Conservation (phyloP, 2,113 vertebrate genomes). For the Solea solea region DNA sequence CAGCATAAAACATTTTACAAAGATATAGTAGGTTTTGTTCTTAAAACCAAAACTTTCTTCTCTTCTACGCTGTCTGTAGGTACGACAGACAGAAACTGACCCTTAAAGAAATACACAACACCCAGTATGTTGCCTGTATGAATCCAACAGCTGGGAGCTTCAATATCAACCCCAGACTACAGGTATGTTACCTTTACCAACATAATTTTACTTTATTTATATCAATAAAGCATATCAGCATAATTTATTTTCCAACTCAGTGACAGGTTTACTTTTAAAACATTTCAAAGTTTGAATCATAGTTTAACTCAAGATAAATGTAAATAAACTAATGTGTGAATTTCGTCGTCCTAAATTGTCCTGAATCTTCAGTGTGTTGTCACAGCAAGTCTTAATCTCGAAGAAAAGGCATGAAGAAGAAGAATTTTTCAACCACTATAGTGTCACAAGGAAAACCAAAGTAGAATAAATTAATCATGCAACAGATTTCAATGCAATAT, state of each 20-base stretch:
- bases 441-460: neutral
- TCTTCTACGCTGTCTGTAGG: conserved; percentile 49
- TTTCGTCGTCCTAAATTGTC: neutral
- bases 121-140: conserved; percentile 85
- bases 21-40: neutral
- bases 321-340: neutral
- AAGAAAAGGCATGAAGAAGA: neutral
- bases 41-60: neutral
- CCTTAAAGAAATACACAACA: conserved; percentile 84
- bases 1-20: neutral
- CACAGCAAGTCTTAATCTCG: neutral
- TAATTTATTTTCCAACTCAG: conserved; percentile 8
- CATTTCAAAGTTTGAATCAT: neutral
- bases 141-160: conserved; percentile 87
- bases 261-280: neutral
- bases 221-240: neutral
- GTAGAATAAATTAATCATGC: conserved; percentile 5
- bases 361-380: neutral
- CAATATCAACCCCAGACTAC: conserved; percentile 83
- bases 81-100: conserved; percentile 85
- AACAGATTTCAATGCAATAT: conserved; percentile 2
- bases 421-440: neutral
- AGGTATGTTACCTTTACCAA: conserved; percentile 69
- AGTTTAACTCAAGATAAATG: neutral
- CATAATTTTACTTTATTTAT: conserved; percentile 1